phyloP scores from a whole-genome alignment of 1,140 invertebrate species.

The Armadillidium nasatum region DNA sequence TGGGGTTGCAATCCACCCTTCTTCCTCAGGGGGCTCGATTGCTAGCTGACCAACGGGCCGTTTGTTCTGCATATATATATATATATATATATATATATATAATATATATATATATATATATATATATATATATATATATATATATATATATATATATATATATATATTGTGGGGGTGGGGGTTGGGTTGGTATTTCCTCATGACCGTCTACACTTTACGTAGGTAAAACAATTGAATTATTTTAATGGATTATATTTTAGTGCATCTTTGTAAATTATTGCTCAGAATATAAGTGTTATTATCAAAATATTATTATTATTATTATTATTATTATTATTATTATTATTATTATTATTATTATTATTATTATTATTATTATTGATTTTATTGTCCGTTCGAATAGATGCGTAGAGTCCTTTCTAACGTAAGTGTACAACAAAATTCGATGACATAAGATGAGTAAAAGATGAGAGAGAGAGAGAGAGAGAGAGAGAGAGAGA shows the following conservation, averaged over 20 bases:
- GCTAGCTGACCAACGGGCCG: constrained; percentile 25
- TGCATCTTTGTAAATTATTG: too few relatives aligned
- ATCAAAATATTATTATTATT: constrained; percentile 4
- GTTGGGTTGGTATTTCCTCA: too few relatives aligned
- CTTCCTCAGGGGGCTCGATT: constrained; percentile 39
- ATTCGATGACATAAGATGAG: too few relatives aligned
- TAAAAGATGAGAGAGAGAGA: not conserved
- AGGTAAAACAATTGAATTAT: too few relatives aligned
- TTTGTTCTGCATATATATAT: constrained; percentile 23
- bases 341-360: constrained; percentile 1
- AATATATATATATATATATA: constrained; percentile 24
- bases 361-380: not conserved
- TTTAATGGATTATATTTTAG: too few relatives aligned
- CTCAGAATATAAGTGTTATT: too few relatives aligned
- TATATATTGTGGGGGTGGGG: too few relatives aligned
- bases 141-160: not conserved
- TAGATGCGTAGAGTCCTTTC: too few relatives aligned
- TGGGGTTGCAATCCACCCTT: constrained; percentile 58
- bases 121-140: constrained; percentile 21
- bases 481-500: constrained; percentile 18
- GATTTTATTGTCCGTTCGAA: too few relatives aligned
- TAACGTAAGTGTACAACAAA: too few relatives aligned
- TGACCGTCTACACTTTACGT: too few relatives aligned
- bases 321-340: constrained; percentile 13
- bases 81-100: constrained; percentile 24